Base-by-base conservation (phyloP, 2,797 vertebrate species). In the Rhadinocentrus ornatus region DNA sequence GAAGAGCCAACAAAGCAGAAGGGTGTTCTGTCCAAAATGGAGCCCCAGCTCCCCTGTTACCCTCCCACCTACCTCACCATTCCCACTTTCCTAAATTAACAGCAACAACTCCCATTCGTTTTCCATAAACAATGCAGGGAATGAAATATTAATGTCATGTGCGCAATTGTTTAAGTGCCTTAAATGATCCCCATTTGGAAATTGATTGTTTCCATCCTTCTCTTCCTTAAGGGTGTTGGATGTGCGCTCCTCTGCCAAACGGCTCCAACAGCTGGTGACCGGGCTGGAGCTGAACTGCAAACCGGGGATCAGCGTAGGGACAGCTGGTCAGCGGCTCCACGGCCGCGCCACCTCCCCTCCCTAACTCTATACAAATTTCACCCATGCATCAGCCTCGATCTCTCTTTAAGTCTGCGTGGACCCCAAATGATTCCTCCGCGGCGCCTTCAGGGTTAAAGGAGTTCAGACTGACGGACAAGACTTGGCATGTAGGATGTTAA, bases 211-310 rank as follows among this genome's bases (percentile, higher is more conserved):
- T 94, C 91, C 94, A 93, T 89, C 89, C 85, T 91, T 77, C 80
- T 76, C 34, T 68, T 93, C 80, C 86, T 93, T 83, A 85, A 91
- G 93, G 93, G 94, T 89, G 95, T 91, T 91, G 91, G 93, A 95
- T 92, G 87, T 82, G 92, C 86, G 92, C 92, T 86, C 93, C 87
- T 75, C 70, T 91, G 94, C 95, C 89, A 94, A 93, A 87, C 91
- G 85, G 90, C 86, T 92, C 93, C 93, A 92, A 95, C 97, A 99
- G 97, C 97, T 98, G 97, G 93, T 95, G 88, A 93, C 93, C 94
- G 94, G 94, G 93, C 94, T 92, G 93, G 89, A 89, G 86, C 91
- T 91, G 93, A 44, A 89, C 90, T 93, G 93, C 92, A 89, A 85
- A 63, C 88, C 86, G 90, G 81, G 91, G 91, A 93, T 89, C 91